Evolutionary conservation across 2,797 vertebrate species (phyloP).

Genomic region (Lepus oiostolus): DNA sequence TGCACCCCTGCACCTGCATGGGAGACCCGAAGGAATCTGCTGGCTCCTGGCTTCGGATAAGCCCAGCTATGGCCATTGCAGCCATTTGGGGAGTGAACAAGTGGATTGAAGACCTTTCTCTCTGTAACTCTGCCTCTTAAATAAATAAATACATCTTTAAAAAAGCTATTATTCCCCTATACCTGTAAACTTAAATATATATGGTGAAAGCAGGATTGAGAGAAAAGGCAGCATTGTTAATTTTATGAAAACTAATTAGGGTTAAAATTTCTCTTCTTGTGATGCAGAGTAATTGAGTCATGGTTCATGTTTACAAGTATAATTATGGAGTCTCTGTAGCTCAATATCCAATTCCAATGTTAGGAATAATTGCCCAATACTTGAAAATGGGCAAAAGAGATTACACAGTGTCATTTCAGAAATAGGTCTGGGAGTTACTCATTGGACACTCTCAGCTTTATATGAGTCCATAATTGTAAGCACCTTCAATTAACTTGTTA

Average conservation of each 20-base stretch:
- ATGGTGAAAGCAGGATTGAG: neutral
- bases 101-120: too few species aligned
- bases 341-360: neutral
- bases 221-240: neutral
- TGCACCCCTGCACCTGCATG: too few species aligned
- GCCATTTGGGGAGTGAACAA: too few species aligned
- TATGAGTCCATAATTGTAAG: neutral
- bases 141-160: neutral
- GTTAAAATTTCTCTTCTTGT: neutral
- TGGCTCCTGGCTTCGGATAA: too few species aligned
- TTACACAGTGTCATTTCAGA: neutral
- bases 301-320: neutral
- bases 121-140: too few species aligned
- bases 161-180: neutral
- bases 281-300: neutral
- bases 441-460: neutral
- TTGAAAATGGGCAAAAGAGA: slow-evolving; percentile 2
- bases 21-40: too few species aligned
- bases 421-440: neutral
- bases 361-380: neutral
- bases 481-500: slow-evolving; percentile 8
- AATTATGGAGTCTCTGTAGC: neutral
- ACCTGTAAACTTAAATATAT: neutral
- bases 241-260: neutral
- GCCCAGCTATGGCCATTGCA: too few species aligned